phyloP scores from a whole-genome alignment of 35 echinoderm and acorn worm genomes.

The Nesometra sesokonis region DNA sequence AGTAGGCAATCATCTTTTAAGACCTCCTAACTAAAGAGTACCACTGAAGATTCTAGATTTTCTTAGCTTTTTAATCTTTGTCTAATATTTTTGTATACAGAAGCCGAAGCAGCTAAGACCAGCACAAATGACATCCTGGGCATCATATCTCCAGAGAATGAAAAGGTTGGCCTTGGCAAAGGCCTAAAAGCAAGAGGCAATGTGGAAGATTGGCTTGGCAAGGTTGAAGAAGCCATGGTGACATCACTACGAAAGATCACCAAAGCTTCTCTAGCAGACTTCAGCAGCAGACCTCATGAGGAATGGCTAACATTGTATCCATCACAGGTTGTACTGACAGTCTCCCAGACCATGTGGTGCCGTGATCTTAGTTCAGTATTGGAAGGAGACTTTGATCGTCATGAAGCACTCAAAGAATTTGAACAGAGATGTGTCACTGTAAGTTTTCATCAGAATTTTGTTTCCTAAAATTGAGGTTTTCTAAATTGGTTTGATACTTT shows the following conservation, averaged over 20 bases:
- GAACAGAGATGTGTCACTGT: conserved; percentile 73
- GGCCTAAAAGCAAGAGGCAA: conserved; percentile 95
- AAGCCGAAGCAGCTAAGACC: conserved; percentile 49
- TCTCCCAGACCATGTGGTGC: conserved; percentile 82
- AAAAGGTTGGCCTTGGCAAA: conserved; percentile 84
- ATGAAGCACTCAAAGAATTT: conserved; percentile 67
- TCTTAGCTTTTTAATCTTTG: background rate
- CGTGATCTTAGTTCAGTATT: conserved; percentile 67
- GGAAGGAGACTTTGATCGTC: conserved; percentile 48
- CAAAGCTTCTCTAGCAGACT: conserved; percentile 73
- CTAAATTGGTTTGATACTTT: too few relatives aligned
- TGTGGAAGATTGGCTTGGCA: conserved; percentile 95
- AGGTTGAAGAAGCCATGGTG: conserved; percentile 95
- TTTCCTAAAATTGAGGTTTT: too few relatives aligned
- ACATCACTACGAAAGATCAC: conserved; percentile 60
- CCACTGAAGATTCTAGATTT: background rate
- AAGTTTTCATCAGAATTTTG: background rate
- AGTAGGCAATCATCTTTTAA: too few relatives aligned
- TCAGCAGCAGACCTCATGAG: conserved; percentile 41
- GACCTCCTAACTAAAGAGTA: background rate
- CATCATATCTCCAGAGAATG: conserved; percentile 81
- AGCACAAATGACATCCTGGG: conserved; percentile 88
- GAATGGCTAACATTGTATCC: conserved; percentile 75
- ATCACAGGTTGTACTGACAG: conserved; percentile 89
- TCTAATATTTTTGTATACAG: background rate